phyloP scores from a whole-genome alignment of 2,888 invertebrate genomes.

The Steinernema hermaphroditum region DNA sequence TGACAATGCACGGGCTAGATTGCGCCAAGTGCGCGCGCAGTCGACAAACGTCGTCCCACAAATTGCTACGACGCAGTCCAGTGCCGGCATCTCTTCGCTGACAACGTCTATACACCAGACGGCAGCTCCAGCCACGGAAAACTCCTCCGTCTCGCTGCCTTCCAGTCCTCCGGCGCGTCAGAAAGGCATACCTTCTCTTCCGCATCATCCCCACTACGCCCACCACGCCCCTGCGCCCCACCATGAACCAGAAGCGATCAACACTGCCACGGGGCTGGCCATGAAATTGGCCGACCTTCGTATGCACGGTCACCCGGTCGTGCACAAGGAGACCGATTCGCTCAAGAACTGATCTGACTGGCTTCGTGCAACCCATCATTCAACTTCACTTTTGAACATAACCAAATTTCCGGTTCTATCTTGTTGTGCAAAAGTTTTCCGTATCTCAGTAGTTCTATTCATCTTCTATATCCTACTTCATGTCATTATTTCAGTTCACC shows the following conservation, averaged over 20 bases:
- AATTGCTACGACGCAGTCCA: constrained; percentile 11
- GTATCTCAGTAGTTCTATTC: constrained; percentile 6
- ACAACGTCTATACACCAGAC: neutral
- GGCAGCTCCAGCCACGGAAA: neutral
- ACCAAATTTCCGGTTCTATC: neutral
- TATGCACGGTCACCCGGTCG: neutral
- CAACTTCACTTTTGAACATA: neutral
- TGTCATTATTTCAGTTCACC: neutral
- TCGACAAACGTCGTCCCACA: neutral
- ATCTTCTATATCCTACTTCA: neutral
- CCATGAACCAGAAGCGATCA: neutral
- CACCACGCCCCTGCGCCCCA: constrained; percentile 11
- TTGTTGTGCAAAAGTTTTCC: constrained; percentile 15
- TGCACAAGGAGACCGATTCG: neutral
- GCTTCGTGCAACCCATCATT: too few species aligned
- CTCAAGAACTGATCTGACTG: neutral
- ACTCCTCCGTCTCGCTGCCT: constrained; percentile 22
- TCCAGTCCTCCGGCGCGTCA: constrained; percentile 11
- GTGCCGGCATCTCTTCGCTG: constrained; percentile 10
- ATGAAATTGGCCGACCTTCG: neutral
- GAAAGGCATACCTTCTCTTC: neutral
- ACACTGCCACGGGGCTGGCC: neutral
- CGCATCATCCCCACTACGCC: constrained; percentile 14
- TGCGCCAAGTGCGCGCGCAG: constrained; percentile 7
- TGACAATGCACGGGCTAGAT: constrained; percentile 37